Percentiles rank a stretch among this genome's conserved stretches.
These are phyloP conservation scores for Drosophila punjabiensis DNA, from an alignment of 1,140 invertebrate species.

Conservation along the genomic window DNA sequence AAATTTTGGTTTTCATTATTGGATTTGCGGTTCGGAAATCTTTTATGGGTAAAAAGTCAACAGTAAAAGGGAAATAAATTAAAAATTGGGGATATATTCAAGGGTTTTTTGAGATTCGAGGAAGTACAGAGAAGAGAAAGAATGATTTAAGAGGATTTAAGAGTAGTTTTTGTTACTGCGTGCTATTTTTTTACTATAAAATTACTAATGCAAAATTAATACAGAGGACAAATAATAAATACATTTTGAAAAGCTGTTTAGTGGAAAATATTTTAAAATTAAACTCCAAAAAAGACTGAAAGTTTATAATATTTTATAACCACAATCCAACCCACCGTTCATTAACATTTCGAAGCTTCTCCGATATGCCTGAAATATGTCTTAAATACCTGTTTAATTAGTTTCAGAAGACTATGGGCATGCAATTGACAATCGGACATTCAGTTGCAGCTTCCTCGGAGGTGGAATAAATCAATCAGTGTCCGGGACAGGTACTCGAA, in stretches of 20 bases:
- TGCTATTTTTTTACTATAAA: background rate
- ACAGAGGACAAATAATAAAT: no score
- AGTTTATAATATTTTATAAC: no score
- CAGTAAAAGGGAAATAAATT: background rate
- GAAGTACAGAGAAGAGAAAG: background rate
- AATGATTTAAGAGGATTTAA: background rate
- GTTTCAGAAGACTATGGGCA: constrained; percentile 37
- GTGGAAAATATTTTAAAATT: no score
- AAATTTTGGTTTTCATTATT: constrained; percentile 33
- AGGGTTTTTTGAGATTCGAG: background rate
- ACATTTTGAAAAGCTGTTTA: no score
- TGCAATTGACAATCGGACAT: constrained; percentile 23
- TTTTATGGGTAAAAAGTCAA: constrained; percentile 13
- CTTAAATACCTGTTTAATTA: constrained; percentile 68
- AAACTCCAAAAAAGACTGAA: no score
- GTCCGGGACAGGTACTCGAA: constrained; percentile 31
- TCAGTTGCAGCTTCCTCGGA: constrained; percentile 15
- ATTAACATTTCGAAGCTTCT: background rate
- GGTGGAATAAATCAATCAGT: constrained; percentile 47
- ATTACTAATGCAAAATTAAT: no score
- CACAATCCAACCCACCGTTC: constrained; percentile 4
- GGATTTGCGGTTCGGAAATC: constrained; percentile 25
- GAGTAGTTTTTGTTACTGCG: no score
- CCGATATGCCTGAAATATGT: constrained; percentile 29
- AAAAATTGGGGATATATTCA: background rate